Evolutionary conservation across 2,797 vertebrate genomes (phyloP).

Genomic region (Decapterus maruadsi): DNA sequence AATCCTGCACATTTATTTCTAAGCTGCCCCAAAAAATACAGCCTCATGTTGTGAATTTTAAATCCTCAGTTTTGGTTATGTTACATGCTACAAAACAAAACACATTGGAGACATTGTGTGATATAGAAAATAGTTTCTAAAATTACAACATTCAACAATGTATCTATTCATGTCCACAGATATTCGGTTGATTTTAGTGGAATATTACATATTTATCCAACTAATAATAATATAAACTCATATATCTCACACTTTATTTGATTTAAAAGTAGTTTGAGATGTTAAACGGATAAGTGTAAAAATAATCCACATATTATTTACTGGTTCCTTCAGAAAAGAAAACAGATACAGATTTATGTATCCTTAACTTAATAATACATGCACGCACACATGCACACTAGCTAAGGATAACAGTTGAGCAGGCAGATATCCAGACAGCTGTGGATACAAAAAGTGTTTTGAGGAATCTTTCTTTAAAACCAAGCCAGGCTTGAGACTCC

Average conservation of each 20-base stretch:
- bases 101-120: background rate
- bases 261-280: background rate
- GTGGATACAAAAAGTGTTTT: conserved; percentile 51
- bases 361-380: background rate
- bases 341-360: background rate
- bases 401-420: conserved; percentile 49
- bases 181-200: background rate
- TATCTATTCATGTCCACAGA: background rate
- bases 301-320: background rate
- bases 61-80: background rate
- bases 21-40: background rate
- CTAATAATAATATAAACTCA: background rate
- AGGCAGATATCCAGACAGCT: conserved; percentile 71
- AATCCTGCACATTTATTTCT: background rate
- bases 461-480: conserved; percentile 35
- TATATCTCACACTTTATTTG: background rate
- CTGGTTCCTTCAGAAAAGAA: background rate
- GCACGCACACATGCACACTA: background rate
- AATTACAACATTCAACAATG: background rate
- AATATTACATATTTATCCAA: background rate
- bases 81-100: background rate
- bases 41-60: background rate
- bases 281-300: background rate
- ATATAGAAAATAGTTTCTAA: background rate
- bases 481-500: conserved; percentile 30